Evolutionary conservation across 2,113 vertebrate genomes (phyloP).

Genomic region (Pholis gunnellus): DNA sequence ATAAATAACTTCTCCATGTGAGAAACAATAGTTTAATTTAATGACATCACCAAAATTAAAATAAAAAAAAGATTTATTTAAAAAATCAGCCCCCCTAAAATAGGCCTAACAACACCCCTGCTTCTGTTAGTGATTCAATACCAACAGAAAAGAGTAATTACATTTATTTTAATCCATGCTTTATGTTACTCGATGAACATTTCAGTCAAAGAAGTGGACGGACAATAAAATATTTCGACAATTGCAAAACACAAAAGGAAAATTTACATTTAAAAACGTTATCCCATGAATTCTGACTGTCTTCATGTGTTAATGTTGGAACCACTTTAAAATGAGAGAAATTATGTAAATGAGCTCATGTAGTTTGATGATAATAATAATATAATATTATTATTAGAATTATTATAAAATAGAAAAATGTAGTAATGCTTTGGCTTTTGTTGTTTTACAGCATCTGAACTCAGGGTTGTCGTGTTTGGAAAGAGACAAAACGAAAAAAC

Average conservation of each 20-base stretch:
- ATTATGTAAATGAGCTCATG: neutral
- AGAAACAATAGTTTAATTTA: too few species aligned
- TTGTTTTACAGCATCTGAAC: constrained; percentile 12
- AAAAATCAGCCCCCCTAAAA: too few species aligned
- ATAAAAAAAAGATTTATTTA: too few species aligned
- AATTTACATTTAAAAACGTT: neutral
- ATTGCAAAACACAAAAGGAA: neutral
- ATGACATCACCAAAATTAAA: too few species aligned
- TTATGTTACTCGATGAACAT: neutral
- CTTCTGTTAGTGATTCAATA: neutral
- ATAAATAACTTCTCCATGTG: too few species aligned
- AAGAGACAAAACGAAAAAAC: neutral
- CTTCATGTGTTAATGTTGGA: neutral
- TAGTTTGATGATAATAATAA: too few species aligned
- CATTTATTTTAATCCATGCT: neutral
- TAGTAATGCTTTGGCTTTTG: neutral
- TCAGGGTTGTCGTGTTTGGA: constrained; percentile 18
- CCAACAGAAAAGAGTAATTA: neutral
- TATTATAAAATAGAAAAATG: neutral
- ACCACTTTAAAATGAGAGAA: neutral
- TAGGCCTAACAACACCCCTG: too few species aligned
- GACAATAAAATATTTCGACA: neutral
- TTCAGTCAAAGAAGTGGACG: neutral
- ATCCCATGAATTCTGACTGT: neutral
- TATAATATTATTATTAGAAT: neutral